phyloP scores from a whole-genome alignment of 2,888 invertebrate species.

The Chymomyza procnemis region DNA sequence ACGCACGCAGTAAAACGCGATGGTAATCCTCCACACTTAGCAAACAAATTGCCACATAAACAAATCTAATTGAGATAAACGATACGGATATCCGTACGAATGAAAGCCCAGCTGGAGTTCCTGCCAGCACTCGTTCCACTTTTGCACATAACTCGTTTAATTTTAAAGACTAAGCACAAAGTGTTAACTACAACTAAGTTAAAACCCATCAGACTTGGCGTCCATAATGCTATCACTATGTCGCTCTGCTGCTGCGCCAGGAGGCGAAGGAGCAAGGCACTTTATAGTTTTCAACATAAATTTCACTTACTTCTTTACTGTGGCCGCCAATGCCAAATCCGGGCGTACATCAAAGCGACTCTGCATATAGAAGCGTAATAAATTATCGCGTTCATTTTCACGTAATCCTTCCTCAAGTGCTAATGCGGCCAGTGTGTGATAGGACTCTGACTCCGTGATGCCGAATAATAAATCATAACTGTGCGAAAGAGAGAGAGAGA shows the following conservation, averaged over 20 bases:
- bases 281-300: constrained; percentile 51
- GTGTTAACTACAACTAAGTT: constrained; percentile 56
- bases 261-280: background rate
- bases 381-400: constrained; percentile 86
- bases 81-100: constrained; percentile 39
- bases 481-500: constrained; percentile 45
- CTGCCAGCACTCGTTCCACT: background rate
- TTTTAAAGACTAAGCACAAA: constrained; percentile 27
- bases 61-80: constrained; percentile 68
- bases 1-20: constrained; percentile 18
- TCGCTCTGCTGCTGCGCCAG: no score
- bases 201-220: constrained; percentile 21
- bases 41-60: constrained; percentile 70
- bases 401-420: constrained; percentile 86
- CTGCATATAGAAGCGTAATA: constrained; percentile 87
- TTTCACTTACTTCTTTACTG: constrained; percentile 82
- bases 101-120: background rate
- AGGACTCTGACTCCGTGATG: constrained; percentile 89
- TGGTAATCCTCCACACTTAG: constrained; percentile 58
- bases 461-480: constrained; percentile 93
- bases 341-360: constrained; percentile 88
- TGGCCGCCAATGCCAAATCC: constrained; percentile 82
- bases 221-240: background rate
- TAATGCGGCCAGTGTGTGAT: constrained; percentile 85
- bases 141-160: background rate